Percentiles rank a stretch among this genome's conserved stretches.
These are phyloP conservation scores for Helostoma temminkii DNA, from an alignment of 2,797 vertebrate genomes.

Conservation along the genomic window DNA sequence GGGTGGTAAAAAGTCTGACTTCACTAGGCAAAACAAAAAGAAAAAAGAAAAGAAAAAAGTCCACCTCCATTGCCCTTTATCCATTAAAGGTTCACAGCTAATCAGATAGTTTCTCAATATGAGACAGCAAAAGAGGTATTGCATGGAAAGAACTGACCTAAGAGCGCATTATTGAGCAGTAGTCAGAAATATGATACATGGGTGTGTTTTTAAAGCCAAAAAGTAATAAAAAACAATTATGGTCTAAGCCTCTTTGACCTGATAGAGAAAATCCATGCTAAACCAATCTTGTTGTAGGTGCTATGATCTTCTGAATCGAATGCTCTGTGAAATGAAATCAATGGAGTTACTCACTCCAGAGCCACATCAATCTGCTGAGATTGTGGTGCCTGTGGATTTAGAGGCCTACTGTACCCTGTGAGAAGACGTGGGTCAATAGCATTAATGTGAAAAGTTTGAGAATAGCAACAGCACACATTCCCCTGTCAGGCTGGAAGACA, in stretches of 20 bases:
- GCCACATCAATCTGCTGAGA: constrained; percentile 74
- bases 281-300: constrained; percentile 79
- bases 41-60: neutral
- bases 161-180: constrained; percentile 57
- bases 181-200: constrained; percentile 78
- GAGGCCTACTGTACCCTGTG: constrained; percentile 49
- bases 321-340: constrained; percentile 81
- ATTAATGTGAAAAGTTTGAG: constrained; percentile 71
- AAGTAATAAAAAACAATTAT: constrained; percentile 86
- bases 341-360: constrained; percentile 75
- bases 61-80: constrained; percentile 14
- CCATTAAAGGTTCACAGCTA: constrained; percentile 42
- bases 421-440: constrained; percentile 66
- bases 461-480: constrained; percentile 29
- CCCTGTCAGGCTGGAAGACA: constrained; percentile 6
- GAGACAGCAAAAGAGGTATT: constrained; percentile 27
- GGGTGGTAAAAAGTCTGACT: neutral
- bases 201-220: constrained; percentile 76
- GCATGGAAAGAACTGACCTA: constrained; percentile 30
- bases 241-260: constrained; percentile 79
- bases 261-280: constrained; percentile 82
- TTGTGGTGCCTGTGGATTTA: constrained; percentile 63
- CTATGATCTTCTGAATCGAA: constrained; percentile 79
- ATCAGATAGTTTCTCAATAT: constrained; percentile 60
- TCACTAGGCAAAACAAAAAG: constrained; percentile 15